These are phyloP conservation scores for Silurus glanis DNA, from an alignment of 2,113 vertebrate species.

Conservation along the genomic window DNA sequence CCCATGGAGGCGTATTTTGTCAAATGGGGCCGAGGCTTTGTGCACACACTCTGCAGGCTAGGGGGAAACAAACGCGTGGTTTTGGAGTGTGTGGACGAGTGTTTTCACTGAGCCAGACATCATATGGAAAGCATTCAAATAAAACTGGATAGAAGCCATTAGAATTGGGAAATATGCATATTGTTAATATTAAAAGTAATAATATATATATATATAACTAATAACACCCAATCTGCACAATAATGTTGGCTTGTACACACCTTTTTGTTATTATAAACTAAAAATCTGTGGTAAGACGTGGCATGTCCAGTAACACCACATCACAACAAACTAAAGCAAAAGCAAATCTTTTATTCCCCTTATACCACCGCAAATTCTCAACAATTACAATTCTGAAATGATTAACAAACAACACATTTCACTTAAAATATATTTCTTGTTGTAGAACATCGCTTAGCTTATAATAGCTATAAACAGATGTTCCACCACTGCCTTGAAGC, in stretches of 20 bases:
- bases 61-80: slow-evolving; percentile 24
- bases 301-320: not conserved
- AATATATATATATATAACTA: no score
- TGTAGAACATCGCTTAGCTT: not conserved
- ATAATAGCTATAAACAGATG: no score
- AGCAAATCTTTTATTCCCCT: not conserved
- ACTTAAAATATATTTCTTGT: not conserved
- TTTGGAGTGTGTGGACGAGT: slow-evolving; percentile 8
- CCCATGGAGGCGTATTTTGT: slow-evolving; percentile 48
- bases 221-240: no score
- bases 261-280: not conserved
- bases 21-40: slow-evolving; percentile 29
- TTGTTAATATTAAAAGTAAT: no score
- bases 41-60: slow-evolving; percentile 9
- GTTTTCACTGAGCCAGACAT: slow-evolving; percentile 35
- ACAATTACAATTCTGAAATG: not conserved
- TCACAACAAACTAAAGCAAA: not conserved
- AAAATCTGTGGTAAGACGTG: not conserved
- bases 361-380: not conserved
- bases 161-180: not conserved
- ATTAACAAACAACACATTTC: no score
- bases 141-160: not conserved
- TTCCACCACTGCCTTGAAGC: no score
- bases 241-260: no score
- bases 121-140: not conserved